Percentiles rank a stretch among this genome's conserved stretches.
phyloP scores from a whole-genome alignment of 2,888 invertebrate species.

The Rhamphomyia laevipes region DNA sequence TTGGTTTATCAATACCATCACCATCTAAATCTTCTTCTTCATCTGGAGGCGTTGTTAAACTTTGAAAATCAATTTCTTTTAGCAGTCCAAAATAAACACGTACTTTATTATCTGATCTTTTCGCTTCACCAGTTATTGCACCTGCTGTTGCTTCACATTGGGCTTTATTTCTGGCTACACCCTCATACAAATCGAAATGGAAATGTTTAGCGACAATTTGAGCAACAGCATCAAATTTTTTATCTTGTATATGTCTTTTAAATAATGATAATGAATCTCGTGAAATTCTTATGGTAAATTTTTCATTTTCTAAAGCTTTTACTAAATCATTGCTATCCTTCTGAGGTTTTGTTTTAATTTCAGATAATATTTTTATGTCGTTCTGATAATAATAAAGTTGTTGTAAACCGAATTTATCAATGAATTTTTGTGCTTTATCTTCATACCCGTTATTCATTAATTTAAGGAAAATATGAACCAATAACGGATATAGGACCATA shows the following conservation, averaged over 20 bases:
- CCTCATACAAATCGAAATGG: slow-evolving; percentile 92
- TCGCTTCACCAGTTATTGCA: slow-evolving; percentile 81
- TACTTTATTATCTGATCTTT: slow-evolving; percentile 79
- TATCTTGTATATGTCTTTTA: slow-evolving; percentile 85
- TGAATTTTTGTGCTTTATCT: slow-evolving; percentile 67
- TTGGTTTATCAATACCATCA: slow-evolving; percentile 72
- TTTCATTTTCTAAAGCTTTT: slow-evolving; percentile 75
- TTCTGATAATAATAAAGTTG: slow-evolving; percentile 85
- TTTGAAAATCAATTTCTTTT: slow-evolving; percentile 56
- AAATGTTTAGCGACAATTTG: slow-evolving; percentile 91
- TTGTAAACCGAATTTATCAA: slow-evolving; percentile 69
- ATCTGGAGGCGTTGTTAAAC: slow-evolving; percentile 49
- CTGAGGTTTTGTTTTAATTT: slow-evolving; percentile 77
- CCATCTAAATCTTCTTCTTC: slow-evolving; percentile 68
- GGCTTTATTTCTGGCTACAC: slow-evolving; percentile 78
- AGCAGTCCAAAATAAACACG: slow-evolving; percentile 90
- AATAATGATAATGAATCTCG: slow-evolving; percentile 84
- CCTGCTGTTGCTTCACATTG: slow-evolving; percentile 86
- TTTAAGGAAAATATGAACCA: slow-evolving; percentile 93
- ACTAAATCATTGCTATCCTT: slow-evolving; percentile 84
- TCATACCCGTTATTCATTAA: slow-evolving; percentile 81
- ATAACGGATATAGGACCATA: slow-evolving; percentile 83
- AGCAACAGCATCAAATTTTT: slow-evolving; percentile 71
- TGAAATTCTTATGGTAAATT: slow-evolving; percentile 87
- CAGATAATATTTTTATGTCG: slow-evolving; percentile 66